These are phyloP conservation scores for Amblyjoppa fuscipennis DNA, from an alignment of 2,888 invertebrate genomes.

Conservation along the genomic window DNA sequence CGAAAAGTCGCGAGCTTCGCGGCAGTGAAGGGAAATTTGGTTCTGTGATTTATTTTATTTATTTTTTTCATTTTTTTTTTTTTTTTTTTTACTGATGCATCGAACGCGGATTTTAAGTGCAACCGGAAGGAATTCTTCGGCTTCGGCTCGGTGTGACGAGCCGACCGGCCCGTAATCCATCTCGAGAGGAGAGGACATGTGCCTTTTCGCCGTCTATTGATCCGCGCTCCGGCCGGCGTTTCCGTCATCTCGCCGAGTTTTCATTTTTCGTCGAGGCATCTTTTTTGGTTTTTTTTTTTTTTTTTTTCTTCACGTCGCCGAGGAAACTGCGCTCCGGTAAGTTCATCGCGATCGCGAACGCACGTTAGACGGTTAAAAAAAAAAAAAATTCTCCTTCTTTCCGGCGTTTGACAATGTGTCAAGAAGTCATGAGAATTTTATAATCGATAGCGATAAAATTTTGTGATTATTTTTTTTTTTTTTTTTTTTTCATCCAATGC, in stretches of 20 bases:
- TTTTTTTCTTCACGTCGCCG: constrained; percentile 17
- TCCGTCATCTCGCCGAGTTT: constrained; percentile 59
- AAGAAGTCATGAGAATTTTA: no score
- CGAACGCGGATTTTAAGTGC: background rate
- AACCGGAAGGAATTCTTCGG: background rate
- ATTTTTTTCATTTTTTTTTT: background rate
- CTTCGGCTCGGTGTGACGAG: background rate
- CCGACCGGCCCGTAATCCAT: constrained; percentile 13
- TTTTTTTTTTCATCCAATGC: no score
- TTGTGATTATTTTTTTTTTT: no score
- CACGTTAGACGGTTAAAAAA: no score
- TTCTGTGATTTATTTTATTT: no score
- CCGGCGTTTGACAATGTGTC: no score
- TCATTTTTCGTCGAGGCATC: constrained; percentile 67
- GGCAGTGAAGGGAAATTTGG: background rate
- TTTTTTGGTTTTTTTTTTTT: constrained; percentile 56
- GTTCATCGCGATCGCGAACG: no score
- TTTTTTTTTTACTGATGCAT: background rate
- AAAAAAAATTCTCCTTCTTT: no score
- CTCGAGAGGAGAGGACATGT: constrained; percentile 75
- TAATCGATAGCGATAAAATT: no score
- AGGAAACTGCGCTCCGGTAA: background rate
- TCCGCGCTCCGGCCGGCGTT: constrained; percentile 76
- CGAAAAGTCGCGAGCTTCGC: background rate
- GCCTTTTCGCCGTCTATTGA: constrained; percentile 81